Conservation (phyloP, 2,888 invertebrate species). For the Aporophyla lueneburgensis region DNA sequence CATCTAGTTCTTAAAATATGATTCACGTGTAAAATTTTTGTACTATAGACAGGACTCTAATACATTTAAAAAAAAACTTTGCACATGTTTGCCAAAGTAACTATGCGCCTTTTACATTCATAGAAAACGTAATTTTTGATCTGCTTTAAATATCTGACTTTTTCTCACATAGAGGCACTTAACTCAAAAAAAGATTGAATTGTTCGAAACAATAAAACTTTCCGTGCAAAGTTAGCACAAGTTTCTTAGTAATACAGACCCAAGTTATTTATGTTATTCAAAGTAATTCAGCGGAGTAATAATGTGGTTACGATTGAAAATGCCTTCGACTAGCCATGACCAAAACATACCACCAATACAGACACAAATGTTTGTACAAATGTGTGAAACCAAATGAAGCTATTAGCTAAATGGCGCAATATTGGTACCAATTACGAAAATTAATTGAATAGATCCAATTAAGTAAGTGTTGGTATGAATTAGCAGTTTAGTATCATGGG, state of each 20-base stretch:
- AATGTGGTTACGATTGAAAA: slow-evolving; percentile 26
- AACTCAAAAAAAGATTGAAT: slow-evolving; percentile 4
- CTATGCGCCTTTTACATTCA: neutral
- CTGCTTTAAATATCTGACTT: neutral
- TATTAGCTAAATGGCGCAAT: slow-evolving; percentile 60
- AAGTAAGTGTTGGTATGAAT: slow-evolving; percentile 61
- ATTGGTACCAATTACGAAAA: slow-evolving; percentile 61
- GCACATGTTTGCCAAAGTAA: neutral
- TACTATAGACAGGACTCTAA: too few relatives aligned
- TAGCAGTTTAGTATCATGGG: slow-evolving; percentile 35
- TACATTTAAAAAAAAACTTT: neutral
- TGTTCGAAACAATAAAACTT: slow-evolving; percentile 14
- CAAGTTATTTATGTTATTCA: slow-evolving; percentile 50
- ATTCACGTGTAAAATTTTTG: too few relatives aligned
- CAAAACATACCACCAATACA: slow-evolving; percentile 29
- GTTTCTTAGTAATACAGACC: slow-evolving; percentile 16
- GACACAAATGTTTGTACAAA: slow-evolving; percentile 48
- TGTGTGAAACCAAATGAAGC: slow-evolving; percentile 51
- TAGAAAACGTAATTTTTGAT: neutral
- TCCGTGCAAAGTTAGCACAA: slow-evolving; percentile 8
- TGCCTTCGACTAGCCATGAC: slow-evolving; percentile 13
- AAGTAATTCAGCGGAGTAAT: slow-evolving; percentile 39
- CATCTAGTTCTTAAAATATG: too few relatives aligned
- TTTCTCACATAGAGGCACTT: neutral
- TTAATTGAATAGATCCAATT: slow-evolving; percentile 66